Base-by-base conservation (phyloP, 2,797 vertebrate species). In the Phoeniculus purpureus region DNA sequence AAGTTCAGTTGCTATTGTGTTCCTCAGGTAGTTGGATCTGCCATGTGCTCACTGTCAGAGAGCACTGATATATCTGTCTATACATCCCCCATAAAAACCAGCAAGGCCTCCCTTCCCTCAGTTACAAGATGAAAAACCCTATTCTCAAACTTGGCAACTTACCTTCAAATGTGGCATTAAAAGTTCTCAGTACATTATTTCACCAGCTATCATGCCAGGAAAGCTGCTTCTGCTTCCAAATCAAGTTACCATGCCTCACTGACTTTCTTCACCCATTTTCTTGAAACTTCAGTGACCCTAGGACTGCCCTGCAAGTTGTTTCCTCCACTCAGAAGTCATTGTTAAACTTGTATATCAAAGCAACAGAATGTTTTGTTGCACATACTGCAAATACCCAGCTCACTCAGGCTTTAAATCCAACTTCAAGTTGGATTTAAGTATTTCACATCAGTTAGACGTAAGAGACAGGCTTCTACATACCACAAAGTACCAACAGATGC, bases 331-430 rank as follows among this genome's bases (percentile, higher is more conserved):
- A 0, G 6, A 86, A 52, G 31, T 45, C 16, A 68, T 51, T 79
- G 37, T 66, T 50, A 58, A 52, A 74, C 48, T 54, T 8, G 26
- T 7, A 56, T 0, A 22, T 7, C 51, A 68, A 29, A 72, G 34
- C 25, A 65, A 54, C 0, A 34, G 2, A 31, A 59, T 0, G 2
- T 25, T 75, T 51, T 18, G 17, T 14, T 58, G 40, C 0, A 65
- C 37, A 26, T 9, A 31, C 3, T 27, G 14, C 12, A 60, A 79
- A 31, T 15, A 9, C 6, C 3, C 68, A 89, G 29, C 12, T 56
- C 4, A 0, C 4, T 21, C 7, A 21, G 3, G 8, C n/a, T 68
- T 65, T n/a, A 48, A 6, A 14, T 59, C 15, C 27, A 77, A 31
- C 10, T 40, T 58, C 8, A 66, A n/a, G 4, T 0, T 9, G 4